Conservation (phyloP, 1,140 invertebrate genomes). For the Temnothorax curvispinosus region DNA sequence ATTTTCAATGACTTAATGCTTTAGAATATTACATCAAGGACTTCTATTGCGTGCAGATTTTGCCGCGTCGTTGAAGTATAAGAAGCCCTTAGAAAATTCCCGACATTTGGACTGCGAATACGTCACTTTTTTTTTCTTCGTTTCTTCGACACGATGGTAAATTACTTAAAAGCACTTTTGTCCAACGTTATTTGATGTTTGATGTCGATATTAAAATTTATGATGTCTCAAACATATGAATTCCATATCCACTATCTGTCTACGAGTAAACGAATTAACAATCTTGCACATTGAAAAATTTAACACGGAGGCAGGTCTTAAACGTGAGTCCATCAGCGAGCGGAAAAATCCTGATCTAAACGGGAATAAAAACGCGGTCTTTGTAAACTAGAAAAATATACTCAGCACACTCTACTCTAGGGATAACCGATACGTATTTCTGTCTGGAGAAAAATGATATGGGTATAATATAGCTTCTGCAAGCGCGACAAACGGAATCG, state of each 20-base stretch:
- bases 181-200: neutral
- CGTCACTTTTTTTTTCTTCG: neutral
- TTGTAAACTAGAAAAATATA: slow-evolving; percentile 48
- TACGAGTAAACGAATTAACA: slow-evolving; percentile 25
- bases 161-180: neutral
- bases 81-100: slow-evolving; percentile 20
- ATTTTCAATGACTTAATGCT: slow-evolving; percentile 5
- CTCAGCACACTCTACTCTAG: neutral
- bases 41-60: neutral
- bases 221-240: slow-evolving; percentile 26
- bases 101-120: slow-evolving; percentile 13
- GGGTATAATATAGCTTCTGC: neutral
- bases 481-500: neutral
- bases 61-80: neutral
- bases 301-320: slow-evolving; percentile 33
- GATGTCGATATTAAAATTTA: slow-evolving; percentile 41
- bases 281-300: slow-evolving; percentile 41
- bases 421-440: neutral
- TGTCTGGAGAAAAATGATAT: slow-evolving; percentile 7
- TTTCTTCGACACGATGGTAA: neutral
- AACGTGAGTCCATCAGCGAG: neutral
- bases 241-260: neutral
- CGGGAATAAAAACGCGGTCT: slow-evolving; percentile 22
- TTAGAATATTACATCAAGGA: slow-evolving; percentile 5
- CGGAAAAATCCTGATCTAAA: slow-evolving; percentile 18